Evolutionary conservation across 2,797 vertebrate genomes (phyloP).

Genomic region (Anguilla obscura): DNA sequence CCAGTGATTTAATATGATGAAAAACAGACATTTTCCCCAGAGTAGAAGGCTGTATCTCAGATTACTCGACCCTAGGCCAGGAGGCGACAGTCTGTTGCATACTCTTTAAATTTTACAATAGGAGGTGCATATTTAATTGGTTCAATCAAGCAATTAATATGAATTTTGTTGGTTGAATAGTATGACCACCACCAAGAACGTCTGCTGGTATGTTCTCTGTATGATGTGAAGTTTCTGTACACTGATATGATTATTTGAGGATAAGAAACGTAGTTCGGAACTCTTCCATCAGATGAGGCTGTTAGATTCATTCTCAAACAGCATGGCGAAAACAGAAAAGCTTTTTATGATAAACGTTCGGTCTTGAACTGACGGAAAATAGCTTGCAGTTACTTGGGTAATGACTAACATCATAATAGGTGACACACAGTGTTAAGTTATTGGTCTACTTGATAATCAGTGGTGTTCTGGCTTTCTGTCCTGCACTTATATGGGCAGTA

Average conservation of each 20-base stretch:
- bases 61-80: too few species aligned
- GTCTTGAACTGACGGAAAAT: not conserved
- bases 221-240: not conserved
- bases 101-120: too few species aligned
- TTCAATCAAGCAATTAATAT: not conserved
- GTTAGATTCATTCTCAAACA: not conserved
- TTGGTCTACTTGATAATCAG: not conserved
- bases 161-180: not conserved
- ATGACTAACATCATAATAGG: not conserved
- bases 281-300: not conserved
- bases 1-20: too few species aligned
- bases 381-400: not conserved
- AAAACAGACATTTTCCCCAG: too few species aligned
- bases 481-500: not conserved
- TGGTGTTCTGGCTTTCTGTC: not conserved
- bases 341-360: not conserved
- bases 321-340: not conserved
- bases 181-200: not conserved
- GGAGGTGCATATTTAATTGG: not conserved
- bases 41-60: too few species aligned
- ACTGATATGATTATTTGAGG: not conserved
- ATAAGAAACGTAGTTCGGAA: not conserved
- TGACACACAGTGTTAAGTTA: not conserved
- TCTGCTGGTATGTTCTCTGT: not conserved
- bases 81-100: too few species aligned